Conservation (phyloP, 2,113 vertebrate species). For the Phrynosoma blainvillii region DNA sequence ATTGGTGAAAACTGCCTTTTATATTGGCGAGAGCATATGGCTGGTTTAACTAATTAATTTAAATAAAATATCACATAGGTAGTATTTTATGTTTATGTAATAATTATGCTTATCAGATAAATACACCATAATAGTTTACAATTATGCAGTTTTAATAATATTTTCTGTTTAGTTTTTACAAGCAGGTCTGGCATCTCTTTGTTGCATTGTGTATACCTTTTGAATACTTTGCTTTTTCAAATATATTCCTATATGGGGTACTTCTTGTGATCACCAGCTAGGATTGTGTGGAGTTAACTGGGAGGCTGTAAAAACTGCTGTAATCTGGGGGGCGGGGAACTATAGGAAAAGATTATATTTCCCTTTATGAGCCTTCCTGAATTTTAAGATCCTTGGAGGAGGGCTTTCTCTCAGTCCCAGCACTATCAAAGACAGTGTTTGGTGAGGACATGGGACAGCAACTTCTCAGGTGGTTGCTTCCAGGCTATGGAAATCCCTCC, state of each 20-base stretch:
- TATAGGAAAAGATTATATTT: too few relatives aligned
- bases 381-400: too few relatives aligned
- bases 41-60: neutral
- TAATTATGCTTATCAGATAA: neutral
- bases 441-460: too few relatives aligned
- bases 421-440: too few relatives aligned
- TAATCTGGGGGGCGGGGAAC: too few relatives aligned
- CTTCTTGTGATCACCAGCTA: neutral
- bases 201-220: neutral
- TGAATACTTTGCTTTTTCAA: neutral
- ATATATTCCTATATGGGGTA: neutral
- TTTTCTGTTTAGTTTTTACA: neutral
- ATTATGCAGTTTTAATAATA: neutral
- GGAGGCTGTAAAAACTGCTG: too few relatives aligned
- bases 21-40: neutral
- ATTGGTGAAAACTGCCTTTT: neutral
- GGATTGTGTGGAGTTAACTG: neutral
- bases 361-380: too few relatives aligned
- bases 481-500: too few relatives aligned
- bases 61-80: neutral
- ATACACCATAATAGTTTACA: neutral
- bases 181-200: neutral
- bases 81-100: neutral
- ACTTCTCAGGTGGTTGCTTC: too few relatives aligned
- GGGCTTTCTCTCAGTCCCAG: too few relatives aligned